Evolutionary conservation across 2,888 invertebrate genomes (phyloP).

Genomic region (Nemotelus nigrinus): DNA sequence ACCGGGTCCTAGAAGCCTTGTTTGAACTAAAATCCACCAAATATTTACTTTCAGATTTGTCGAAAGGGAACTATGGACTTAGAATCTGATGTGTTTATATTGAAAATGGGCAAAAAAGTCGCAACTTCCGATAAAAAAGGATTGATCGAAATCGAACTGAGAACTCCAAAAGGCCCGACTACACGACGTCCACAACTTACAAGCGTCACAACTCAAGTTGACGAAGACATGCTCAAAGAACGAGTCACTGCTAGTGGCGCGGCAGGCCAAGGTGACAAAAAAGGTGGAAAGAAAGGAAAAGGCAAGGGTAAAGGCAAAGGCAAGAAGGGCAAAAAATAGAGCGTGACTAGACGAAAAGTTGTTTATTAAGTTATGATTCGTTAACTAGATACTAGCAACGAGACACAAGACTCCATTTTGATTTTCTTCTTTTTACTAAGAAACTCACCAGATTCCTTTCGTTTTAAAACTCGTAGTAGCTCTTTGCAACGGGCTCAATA

Average conservation of each 20-base stretch:
- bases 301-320: conserved; percentile 49
- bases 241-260: conserved; percentile 12
- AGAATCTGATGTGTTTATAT: conserved; percentile 76
- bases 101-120: conserved; percentile 80
- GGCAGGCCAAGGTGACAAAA: conserved; percentile 7
- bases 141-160: conserved; percentile 75
- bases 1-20: background rate
- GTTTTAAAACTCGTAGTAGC: background rate
- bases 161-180: conserved; percentile 76
- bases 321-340: conserved; percentile 51
- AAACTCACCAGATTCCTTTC: background rate
- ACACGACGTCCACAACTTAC: conserved; percentile 69
- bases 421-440: background rate
- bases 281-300: conserved; percentile 40
- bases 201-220: conserved; percentile 75
- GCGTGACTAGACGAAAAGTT: background rate
- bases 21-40: background rate
- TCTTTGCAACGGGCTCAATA: background rate
- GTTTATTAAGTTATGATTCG: background rate
- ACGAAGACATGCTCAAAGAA: conserved; percentile 65
- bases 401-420: no score
- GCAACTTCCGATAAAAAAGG: conserved; percentile 76
- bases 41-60: conserved; percentile 57
- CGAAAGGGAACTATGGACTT: conserved; percentile 68
- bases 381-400: no score